These are phyloP conservation scores for Nemoura dubitans DNA, from an alignment of 2,888 invertebrate species.

Conservation along the genomic window DNA sequence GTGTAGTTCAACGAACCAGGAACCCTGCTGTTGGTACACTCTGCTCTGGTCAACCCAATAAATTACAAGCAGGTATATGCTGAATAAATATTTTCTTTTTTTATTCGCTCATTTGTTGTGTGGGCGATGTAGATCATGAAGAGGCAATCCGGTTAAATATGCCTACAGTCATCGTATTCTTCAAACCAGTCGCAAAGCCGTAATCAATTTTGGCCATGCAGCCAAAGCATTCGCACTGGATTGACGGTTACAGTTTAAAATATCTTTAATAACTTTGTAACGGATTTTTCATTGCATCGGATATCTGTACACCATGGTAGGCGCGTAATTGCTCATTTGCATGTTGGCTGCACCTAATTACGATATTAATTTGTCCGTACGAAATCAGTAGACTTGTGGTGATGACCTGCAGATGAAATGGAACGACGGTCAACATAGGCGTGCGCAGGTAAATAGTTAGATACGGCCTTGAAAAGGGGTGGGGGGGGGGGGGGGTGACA, in stretches of 20 bases:
- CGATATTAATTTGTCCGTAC: background rate
- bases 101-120: background rate
- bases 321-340: background rate
- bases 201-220: background rate
- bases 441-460: too few species aligned
- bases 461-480: too few species aligned
- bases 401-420: constrained; percentile 12
- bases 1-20: constrained; percentile 3
- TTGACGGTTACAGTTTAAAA: background rate
- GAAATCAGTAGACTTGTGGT: background rate
- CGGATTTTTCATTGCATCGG: background rate
- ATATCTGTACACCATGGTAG: background rate
- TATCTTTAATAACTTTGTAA: background rate
- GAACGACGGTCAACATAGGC: too few species aligned
- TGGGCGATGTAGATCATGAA: background rate
- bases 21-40: background rate
- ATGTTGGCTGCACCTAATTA: background rate
- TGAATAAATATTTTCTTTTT: background rate
- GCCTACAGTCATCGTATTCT: background rate
- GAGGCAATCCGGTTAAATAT: background rate
- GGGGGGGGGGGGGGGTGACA: too few species aligned
- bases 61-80: background rate
- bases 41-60: background rate
- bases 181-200: background rate
- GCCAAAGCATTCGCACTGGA: background rate